Base-by-base conservation (phyloP, 2,888 invertebrate species). In the Hoplodrina blanda region DNA sequence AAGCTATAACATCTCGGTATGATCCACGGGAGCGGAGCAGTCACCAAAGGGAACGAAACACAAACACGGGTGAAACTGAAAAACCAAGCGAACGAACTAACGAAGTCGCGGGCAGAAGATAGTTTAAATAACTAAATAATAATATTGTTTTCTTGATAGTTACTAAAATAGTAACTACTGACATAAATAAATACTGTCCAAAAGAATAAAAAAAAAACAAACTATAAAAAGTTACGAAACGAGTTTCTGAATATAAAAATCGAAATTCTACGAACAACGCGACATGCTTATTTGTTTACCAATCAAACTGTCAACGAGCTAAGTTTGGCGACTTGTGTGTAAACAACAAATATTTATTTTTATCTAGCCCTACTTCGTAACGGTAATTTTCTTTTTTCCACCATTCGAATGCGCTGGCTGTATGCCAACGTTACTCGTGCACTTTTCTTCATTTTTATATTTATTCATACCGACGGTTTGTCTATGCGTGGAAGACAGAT, bases 371-470 rank as follows among this genome's bases (percentile, higher is more conserved):
- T 69, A 70, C 68, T 78, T 75, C 68, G 79, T 82, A 81, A 78
- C 77, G 78, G 79, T 75, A 76, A 83, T 85, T 85, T 81, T 73
- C 70, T 67, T 82, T 25, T 84, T 81, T 74, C 83, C 66, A 64
- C 62, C 73, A 78, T 78, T 80, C 69, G 73, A 82, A 84, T 80
- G 80, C 78, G 79, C 73, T 87, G 89, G 89, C 89, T 60, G 41
- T 67, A 41, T 62, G 83, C 88, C 89, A 88, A 69, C 69, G 15
- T 62, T 76, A 64, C 67, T 57, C 80, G 84, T 86, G 89, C 86
- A 85, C 82, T 85, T 85, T 85, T 81, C 73, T 78, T 70, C 69
- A 74, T 80, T 78, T 81, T 78, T 81, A 80, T 82, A 77, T 80
- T 81, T 78, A 69, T 80, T 78, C 65, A 67, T 76, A 62, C 74